Percentiles rank a stretch among this genome's conserved stretches.
Evolutionary conservation across 1,140 invertebrate species (phyloP).

Genomic region (Dolichoris vasculosae): DNA sequence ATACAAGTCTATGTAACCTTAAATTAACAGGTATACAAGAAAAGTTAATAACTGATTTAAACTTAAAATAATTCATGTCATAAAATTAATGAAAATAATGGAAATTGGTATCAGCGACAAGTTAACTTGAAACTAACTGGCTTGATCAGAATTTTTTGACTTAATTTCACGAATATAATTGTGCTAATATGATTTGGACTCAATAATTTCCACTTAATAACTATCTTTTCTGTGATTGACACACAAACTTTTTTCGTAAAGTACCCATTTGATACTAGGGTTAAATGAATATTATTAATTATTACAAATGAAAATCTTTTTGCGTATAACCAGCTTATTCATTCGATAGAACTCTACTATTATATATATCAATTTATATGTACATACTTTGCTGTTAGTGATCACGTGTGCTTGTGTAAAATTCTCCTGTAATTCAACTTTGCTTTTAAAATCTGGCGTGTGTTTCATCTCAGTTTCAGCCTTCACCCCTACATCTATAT

Average conservation of each 20-base stretch:
- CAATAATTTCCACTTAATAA: too few species aligned
- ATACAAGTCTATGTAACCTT: background rate
- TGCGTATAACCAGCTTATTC: background rate
- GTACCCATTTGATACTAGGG: background rate
- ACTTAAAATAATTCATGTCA: background rate
- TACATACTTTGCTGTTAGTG: background rate
- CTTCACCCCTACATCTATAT: background rate
- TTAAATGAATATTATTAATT: background rate
- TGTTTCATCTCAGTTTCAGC: background rate
- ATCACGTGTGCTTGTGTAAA: background rate
- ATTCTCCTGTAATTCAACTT: background rate
- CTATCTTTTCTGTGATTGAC: too few species aligned
- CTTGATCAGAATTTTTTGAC: too few species aligned
- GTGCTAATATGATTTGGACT: too few species aligned
- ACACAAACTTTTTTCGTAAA: background rate
- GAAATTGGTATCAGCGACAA: too few species aligned
- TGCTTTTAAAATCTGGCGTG: background rate
- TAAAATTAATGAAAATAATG: background rate
- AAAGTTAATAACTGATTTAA: background rate
- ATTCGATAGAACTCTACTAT: background rate
- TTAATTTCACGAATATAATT: too few species aligned
- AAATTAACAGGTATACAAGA: background rate
- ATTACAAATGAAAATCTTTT: background rate
- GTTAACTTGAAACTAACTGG: too few species aligned
- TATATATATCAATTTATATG: background rate